Evolutionary conservation across 2,113 vertebrate species (phyloP), one percentile per base, ranked within the genome.

Genomic region (Daubentonia madagascariensis): DNA sequence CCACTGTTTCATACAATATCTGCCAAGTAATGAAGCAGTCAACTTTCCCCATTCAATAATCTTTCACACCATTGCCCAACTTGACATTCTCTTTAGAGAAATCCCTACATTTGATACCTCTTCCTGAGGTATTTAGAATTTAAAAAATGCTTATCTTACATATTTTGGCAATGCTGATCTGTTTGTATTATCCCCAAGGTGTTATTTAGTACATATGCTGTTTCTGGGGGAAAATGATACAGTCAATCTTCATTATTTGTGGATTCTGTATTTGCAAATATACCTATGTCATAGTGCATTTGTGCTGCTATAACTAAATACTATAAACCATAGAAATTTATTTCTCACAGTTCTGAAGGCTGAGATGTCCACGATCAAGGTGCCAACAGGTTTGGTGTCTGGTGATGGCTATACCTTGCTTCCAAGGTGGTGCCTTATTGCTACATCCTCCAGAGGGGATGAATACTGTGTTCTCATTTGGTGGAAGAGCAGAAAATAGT

Each of bases 31-130:
- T 96, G 91, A 97, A 96, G 84, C 63, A 96, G 85, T 95, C 97
- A 96, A 78, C 45, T 87, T 94, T 83, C 94, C 20, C 68, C 63
- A 87, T 92, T 96, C 90, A 94, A 65, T 87, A 84, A 95, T 98
- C 40, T 70, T 96, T 98, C 87, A 92, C 78, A 76, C 45, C 63
- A 85, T 57, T 80, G 45, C 97, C 95, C 84, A 93, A 59, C 40
- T 96, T 98, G 97, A 96, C 96, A 94, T 92, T 76, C n/a, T 18
- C 59, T 86, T 91, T 90, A 86, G 92, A 96, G 96, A 96, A 96
- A 67, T 80, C 90, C 61, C 43, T 9, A 63, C 81, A 17, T 95
- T 96, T 89, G 40, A 50, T 80, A 67, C 63, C 40, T 76, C 18
- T 91, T 80, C 87, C 79, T 54, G 80, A 85, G 63, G 73, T 86